Evolutionary conservation across 2,797 vertebrate species (phyloP), one percentile per base, ranked within the genome.

Genomic region (Limosa lapponica): DNA sequence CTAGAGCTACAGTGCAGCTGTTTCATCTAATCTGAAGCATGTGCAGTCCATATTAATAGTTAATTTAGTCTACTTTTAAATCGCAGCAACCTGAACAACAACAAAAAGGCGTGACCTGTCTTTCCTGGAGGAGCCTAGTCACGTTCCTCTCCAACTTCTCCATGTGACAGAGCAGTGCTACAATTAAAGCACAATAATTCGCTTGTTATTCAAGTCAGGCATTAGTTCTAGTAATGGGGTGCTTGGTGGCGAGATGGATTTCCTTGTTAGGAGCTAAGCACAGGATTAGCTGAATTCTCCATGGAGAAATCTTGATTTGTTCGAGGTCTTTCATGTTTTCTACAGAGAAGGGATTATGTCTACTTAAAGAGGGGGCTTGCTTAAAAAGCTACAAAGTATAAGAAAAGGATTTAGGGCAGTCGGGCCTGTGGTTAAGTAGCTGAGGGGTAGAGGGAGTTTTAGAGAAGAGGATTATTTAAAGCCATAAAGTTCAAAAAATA

Each of bases 261-360:
- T 98, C 98, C 98, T 98, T 98, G 98, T 99, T 99, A 98, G 98
- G 98, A 98, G 98, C 98, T 99, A 98, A 99, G 98, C 98, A 97
- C 96, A 94, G 98, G 98, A 99, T 98, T 99, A 99, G 97, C 98
- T 97, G 98, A 98, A 99, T 98, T 98, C 98, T 98, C 98, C 98
- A 98, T 97, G 98, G 98, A 98, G 98, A 98, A 98, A 98, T 98
- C 98, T 98, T 98, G 98, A 98, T 98, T 99, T 98, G 98, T 98
- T 98, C 98, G 98, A 98, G 98, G 98, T 98, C 98, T 98, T 99
- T 99, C 98, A 98, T 98, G 98, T 99, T 98, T 98, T 98, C 98
- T 98, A 98, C 98, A 98, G 98, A 98, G 98, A 98, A 98, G 97
- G 98, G 98, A 98, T 99, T 98, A 99, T 98, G 98, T 98, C 98